A percentile compares a stretch with the other conserved stretches of the same genome.
These are phyloP conservation scores for Erannis defoliaria DNA, from an alignment of 2,888 invertebrate species.

Conservation along the genomic window DNA sequence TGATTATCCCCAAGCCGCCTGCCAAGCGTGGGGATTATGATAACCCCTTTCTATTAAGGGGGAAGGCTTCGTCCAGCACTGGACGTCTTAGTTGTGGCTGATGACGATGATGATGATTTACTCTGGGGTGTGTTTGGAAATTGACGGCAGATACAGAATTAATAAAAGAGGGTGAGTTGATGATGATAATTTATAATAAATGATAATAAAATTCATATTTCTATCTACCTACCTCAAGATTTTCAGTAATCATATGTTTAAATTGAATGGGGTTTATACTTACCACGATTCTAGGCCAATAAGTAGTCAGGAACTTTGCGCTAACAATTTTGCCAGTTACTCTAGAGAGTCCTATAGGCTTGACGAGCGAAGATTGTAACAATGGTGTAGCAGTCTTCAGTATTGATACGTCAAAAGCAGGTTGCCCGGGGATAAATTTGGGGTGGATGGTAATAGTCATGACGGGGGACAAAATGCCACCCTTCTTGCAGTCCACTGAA, in stretches of 20 bases:
- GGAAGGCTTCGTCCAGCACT: no score
- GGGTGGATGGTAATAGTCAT: constrained; percentile 67
- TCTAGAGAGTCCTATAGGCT: constrained; percentile 63
- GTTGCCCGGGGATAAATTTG: constrained; percentile 53
- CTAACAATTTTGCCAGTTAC: constrained; percentile 56
- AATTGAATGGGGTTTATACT: constrained; percentile 48
- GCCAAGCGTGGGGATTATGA: no score
- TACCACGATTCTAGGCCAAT: constrained; percentile 78
- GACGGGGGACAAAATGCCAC: constrained; percentile 63
- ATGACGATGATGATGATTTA: no score
- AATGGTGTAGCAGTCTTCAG: constrained; percentile 58
- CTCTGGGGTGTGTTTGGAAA: no score
- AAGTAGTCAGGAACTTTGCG: constrained; percentile 69
- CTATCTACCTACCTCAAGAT: neutral
- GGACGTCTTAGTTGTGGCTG: no score
- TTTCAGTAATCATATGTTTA: neutral
- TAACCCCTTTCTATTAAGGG: no score
- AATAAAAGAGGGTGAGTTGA: no score
- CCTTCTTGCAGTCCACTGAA: constrained; percentile 72
- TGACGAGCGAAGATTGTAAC: constrained; percentile 50
- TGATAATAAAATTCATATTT: neutral
- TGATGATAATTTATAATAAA: no score
- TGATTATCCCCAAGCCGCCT: no score
- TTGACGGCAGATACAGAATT: no score
- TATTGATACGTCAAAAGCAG: constrained; percentile 67